These are phyloP conservation scores for Aphelinus certus DNA, from an alignment of 1,140 invertebrate species.

Conservation along the genomic window DNA sequence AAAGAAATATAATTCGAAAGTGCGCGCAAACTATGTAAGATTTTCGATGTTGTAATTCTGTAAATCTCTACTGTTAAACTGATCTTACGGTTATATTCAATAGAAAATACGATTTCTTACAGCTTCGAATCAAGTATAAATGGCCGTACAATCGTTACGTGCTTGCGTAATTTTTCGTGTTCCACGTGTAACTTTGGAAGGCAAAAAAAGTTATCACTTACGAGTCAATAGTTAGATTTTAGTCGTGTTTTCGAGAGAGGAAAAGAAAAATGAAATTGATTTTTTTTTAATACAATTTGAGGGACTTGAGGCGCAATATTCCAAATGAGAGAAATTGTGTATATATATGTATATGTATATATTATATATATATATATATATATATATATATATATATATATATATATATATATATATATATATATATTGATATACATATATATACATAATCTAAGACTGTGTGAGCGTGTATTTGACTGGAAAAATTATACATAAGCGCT, in stretches of 20 bases:
- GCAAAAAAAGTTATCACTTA: conserved; percentile 13
- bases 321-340: conserved; percentile 13
- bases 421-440: too few relatives aligned
- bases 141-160: neutral
- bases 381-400: too few relatives aligned
- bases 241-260: conserved; percentile 2
- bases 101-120: conserved; percentile 32
- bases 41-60: conserved; percentile 39
- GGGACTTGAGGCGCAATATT: conserved; percentile 33
- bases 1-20: conserved; percentile 17
- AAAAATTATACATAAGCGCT: conserved; percentile 3
- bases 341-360: conserved; percentile 2
- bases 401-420: too few relatives aligned
- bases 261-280: conserved; percentile 11
- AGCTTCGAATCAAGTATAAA: conserved; percentile 3
- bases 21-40: conserved; percentile 33
- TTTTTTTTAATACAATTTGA: neutral
- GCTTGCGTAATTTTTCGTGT: conserved; percentile 18
- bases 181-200: neutral
- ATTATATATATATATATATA: too few relatives aligned
- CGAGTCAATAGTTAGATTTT: conserved; percentile 5
- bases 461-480: conserved; percentile 16
- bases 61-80: conserved; percentile 35
- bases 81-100: conserved; percentile 34
- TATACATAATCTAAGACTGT: conserved; percentile 27